phyloP scores from a whole-genome alignment of 1,140 invertebrate genomes.

The Drosophila varians region DNA sequence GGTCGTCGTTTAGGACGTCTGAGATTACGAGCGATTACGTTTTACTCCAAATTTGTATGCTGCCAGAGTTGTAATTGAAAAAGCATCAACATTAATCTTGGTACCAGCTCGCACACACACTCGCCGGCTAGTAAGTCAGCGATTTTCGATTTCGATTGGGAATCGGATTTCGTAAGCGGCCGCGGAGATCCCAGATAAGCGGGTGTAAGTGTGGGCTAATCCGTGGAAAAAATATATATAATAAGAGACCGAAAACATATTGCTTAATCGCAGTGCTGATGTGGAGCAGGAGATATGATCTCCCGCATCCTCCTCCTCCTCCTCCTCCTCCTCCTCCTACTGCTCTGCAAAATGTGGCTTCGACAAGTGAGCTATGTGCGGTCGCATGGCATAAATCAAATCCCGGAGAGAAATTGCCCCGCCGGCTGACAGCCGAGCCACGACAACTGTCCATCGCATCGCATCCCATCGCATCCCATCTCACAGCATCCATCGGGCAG shows the following conservation, averaged over 20 bases:
- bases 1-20: conserved; percentile 80
- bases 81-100: conserved; percentile 84
- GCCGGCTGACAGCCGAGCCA: conserved; percentile 62
- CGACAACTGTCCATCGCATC: conserved; percentile 75
- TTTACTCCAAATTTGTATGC: conserved; percentile 83
- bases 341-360: conserved; percentile 12
- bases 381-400: conserved; percentile 75
- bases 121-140: conserved; percentile 45
- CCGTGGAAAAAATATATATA: conserved; percentile 14
- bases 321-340: conserved; percentile 15
- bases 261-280: conserved; percentile 67
- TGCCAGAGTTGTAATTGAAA: conserved; percentile 83
- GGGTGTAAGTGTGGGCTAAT: conserved; percentile 66
- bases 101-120: conserved; percentile 70
- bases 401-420: conserved; percentile 62
- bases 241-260: conserved; percentile 56
- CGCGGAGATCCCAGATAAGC: conserved; percentile 42
- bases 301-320: conserved; percentile 7
- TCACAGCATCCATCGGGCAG: conserved; percentile 8
- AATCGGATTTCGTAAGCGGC: conserved; percentile 49
- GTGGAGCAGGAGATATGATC: conserved; percentile 58
- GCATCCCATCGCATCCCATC: conserved; percentile 28
- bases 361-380: conserved; percentile 70
- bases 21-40: conserved; percentile 81
- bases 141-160: conserved; percentile 52